These are phyloP conservation scores for Hippocampus guttulatus DNA, from an alignment of 2,113 vertebrate species.

Conservation along the genomic window DNA sequence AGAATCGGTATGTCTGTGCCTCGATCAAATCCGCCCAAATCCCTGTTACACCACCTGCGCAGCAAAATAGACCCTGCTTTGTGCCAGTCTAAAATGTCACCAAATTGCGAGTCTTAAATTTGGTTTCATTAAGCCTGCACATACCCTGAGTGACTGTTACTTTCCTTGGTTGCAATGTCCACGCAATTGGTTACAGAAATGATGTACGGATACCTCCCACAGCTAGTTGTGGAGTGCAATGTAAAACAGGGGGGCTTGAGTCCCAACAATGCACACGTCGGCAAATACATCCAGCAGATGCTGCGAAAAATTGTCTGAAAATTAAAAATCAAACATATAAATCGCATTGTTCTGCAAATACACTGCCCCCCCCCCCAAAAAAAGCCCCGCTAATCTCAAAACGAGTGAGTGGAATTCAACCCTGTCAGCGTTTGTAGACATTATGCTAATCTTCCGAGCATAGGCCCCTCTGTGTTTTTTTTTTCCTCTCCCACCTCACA, in stretches of 20 bases:
- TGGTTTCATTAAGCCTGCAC: not conserved
- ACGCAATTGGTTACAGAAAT: too few species aligned
- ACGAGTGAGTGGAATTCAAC: slow-evolving; percentile 62
- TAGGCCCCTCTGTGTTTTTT: slow-evolving; percentile 30
- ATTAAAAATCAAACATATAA: slow-evolving; percentile 73
- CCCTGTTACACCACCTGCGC: too few species aligned
- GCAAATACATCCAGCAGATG: slow-evolving; percentile 50
- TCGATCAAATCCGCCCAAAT: too few species aligned
- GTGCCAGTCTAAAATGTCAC: too few species aligned
- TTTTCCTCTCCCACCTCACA: slow-evolving; percentile 32
- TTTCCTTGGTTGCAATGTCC: not conserved
- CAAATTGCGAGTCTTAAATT: not conserved
- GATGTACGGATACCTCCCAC: not conserved
- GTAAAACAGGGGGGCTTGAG: slow-evolving; percentile 34
- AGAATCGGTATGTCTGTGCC: too few species aligned
- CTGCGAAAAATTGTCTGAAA: slow-evolving; percentile 67
- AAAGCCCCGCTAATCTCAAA: slow-evolving; percentile 65
- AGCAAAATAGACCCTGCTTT: too few species aligned
- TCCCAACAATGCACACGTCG: slow-evolving; percentile 51
- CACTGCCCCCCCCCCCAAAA: slow-evolving; percentile 10
- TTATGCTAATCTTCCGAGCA: slow-evolving; percentile 69
- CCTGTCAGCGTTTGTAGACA: slow-evolving; percentile 76
- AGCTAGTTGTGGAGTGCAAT: not conserved
- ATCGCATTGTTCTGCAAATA: slow-evolving; percentile 70
- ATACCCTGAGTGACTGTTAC: not conserved